Percentiles rank a stretch among this genome's conserved stretches.
These are phyloP conservation scores for Brotogeris chrysoptera DNA, from an alignment of 2,797 vertebrate species.

Conservation along the genomic window DNA sequence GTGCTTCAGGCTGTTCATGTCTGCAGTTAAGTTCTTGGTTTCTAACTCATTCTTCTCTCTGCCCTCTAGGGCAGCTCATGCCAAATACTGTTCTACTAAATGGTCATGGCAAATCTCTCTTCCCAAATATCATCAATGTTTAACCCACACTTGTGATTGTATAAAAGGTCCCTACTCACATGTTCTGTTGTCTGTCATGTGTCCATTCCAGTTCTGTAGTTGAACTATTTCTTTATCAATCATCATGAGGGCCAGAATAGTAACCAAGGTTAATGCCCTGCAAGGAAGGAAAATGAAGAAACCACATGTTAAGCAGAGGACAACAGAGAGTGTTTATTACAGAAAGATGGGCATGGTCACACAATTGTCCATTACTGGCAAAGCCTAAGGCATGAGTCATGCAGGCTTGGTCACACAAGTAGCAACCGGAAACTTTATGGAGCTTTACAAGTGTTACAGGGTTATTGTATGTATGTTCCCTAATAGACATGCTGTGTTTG, in stretches of 20 bases:
- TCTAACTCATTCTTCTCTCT: background rate
- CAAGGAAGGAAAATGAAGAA: constrained; percentile 15
- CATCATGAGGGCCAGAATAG: background rate
- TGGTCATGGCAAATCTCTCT: background rate
- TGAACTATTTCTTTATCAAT: constrained; percentile 13
- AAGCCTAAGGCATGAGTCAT: constrained; percentile 15
- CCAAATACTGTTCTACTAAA: background rate
- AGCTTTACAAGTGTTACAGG: background rate
- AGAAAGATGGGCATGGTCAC: background rate
- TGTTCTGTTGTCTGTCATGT: background rate
- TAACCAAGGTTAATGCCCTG: constrained; percentile 2
- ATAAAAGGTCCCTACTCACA: background rate
- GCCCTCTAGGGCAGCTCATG: background rate
- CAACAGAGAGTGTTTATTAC: constrained; percentile 2
- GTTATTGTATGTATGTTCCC: background rate
- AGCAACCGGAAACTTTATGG: background rate
- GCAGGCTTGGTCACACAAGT: background rate
- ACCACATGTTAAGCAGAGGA: background rate
- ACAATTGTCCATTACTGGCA: background rate
- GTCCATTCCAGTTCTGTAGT: background rate
- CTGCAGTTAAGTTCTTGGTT: background rate
- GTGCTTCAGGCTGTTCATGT: background rate
- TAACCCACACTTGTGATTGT: background rate
- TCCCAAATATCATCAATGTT: background rate
- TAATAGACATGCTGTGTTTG: background rate